Conservation (phyloP, 2,797 vertebrate genomes). For the Alauda arvensis region DNA sequence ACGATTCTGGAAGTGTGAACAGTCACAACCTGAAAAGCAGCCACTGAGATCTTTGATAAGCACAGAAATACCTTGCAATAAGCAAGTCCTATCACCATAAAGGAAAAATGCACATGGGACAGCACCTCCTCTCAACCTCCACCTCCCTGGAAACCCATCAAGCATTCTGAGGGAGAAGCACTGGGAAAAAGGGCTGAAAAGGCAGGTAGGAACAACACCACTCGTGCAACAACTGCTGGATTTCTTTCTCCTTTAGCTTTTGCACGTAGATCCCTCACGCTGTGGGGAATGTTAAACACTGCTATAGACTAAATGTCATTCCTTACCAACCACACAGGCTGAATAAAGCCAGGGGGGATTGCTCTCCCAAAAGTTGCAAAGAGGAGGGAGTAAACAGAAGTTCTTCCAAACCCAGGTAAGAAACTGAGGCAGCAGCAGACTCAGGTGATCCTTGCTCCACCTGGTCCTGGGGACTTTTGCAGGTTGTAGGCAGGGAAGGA, state of each 20-base stretch:
- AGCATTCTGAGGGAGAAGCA: background rate
- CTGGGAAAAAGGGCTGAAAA: background rate
- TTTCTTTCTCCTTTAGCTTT: background rate
- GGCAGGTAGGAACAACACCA: background rate
- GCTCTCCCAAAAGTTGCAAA: background rate
- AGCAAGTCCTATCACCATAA: background rate
- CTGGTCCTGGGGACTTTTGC: accelerated
- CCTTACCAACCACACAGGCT: background rate
- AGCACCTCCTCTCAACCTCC: background rate
- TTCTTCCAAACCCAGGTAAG: background rate
- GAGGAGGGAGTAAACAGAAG: background rate
- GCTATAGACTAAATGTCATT: background rate
- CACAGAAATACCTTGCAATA: background rate
- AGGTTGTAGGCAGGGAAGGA: background rate
- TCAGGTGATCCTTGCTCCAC: background rate
- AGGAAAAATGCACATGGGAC: background rate
- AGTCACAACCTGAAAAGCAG: background rate
- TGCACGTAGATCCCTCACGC: background rate
- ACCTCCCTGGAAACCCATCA: background rate
- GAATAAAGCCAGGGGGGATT: background rate
- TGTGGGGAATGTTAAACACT: background rate
- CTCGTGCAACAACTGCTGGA: background rate
- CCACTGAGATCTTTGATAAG: background rate
- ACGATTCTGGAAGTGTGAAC: accelerated
- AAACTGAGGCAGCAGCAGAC: background rate